Percentiles rank a stretch among this genome's conserved stretches.
These are phyloP conservation scores for Galeopsomyia nigrocyanea DNA, from an alignment of 2,888 invertebrate genomes.

Conservation along the genomic window DNA sequence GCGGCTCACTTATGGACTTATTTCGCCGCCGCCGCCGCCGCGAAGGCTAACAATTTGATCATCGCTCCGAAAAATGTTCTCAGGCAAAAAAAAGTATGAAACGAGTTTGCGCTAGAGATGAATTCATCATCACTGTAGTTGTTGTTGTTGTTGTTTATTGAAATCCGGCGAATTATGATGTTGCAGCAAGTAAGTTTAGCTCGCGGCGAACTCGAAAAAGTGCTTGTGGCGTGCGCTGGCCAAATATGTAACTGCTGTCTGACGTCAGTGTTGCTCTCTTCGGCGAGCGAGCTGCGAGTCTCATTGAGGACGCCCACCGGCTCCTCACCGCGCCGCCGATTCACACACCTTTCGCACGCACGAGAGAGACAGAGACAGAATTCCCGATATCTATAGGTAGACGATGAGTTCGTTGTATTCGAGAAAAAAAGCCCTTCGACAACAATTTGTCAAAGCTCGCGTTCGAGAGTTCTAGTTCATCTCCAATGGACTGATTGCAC, in stretches of 20 bases:
- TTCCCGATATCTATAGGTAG: too few relatives aligned
- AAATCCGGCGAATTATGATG: too few relatives aligned
- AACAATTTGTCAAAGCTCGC: too few relatives aligned
- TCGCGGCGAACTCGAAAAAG: background rate
- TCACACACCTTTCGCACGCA: conserved; percentile 9
- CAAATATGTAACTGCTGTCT: conserved; percentile 65
- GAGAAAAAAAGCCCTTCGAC: too few relatives aligned
- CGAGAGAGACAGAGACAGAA: too few relatives aligned
- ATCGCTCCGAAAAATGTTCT: background rate
- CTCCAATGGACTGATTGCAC: too few relatives aligned
- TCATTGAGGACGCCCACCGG: conserved; percentile 64
- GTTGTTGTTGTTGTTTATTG: background rate
- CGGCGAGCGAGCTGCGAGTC: conserved; percentile 50
- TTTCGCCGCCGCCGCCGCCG: background rate
- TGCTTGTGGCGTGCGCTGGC: conserved; percentile 53
- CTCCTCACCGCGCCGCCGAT: conserved; percentile 41
- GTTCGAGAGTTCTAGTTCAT: too few relatives aligned
- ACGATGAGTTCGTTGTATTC: too few relatives aligned
- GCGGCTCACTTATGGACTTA: background rate
- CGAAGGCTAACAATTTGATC: background rate
- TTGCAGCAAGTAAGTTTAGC: too few relatives aligned
- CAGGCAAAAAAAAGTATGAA: too few relatives aligned
- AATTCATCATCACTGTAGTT: too few relatives aligned
- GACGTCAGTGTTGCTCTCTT: conserved; percentile 62
- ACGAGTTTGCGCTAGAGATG: too few relatives aligned